Percentiles rank a stretch among this genome's conserved stretches.
These are phyloP conservation scores for Xyrichtys novacula DNA, from an alignment of 2,797 vertebrate species.

Conservation along the genomic window DNA sequence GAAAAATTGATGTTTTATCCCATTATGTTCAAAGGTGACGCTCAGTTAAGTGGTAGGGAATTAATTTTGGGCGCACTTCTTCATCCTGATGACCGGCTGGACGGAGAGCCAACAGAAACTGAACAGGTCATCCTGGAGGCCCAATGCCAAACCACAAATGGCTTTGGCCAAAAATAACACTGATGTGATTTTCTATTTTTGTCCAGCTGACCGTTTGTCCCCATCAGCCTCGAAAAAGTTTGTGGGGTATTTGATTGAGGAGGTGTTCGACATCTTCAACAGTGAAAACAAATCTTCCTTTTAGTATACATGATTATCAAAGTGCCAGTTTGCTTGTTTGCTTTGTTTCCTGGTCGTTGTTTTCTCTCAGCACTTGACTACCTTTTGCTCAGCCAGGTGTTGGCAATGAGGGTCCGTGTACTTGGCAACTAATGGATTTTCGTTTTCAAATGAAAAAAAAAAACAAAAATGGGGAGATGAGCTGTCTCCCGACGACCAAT, in stretches of 20 bases:
- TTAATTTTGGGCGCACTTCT: constrained; percentile 33
- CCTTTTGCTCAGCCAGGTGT: neutral
- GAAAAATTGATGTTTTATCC: neutral
- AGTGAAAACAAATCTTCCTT: neutral
- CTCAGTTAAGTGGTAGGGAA: constrained; percentile 8
- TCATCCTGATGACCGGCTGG: constrained; percentile 10
- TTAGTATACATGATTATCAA: neutral
- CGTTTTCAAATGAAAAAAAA: too few species aligned
- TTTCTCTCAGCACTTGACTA: neutral
- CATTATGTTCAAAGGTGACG: neutral
- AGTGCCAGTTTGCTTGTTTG: neutral
- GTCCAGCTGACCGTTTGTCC: neutral
- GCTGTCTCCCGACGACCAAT: too few species aligned
- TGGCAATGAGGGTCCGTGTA: neutral
- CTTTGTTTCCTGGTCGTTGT: neutral
- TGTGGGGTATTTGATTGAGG: too few species aligned
- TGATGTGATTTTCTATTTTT: neutral
- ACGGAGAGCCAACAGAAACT: constrained; percentile 19
- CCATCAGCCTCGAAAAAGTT: too few species aligned
- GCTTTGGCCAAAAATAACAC: constrained; percentile 32
- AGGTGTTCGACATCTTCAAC: neutral
- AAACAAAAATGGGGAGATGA: too few species aligned
- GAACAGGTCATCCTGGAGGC: constrained; percentile 13
- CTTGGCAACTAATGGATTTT: too few species aligned
- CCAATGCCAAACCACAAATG: constrained; percentile 33